Conservation (phyloP, 1,140 invertebrate genomes). For the Pseudomyrmex cubaensis region DNA sequence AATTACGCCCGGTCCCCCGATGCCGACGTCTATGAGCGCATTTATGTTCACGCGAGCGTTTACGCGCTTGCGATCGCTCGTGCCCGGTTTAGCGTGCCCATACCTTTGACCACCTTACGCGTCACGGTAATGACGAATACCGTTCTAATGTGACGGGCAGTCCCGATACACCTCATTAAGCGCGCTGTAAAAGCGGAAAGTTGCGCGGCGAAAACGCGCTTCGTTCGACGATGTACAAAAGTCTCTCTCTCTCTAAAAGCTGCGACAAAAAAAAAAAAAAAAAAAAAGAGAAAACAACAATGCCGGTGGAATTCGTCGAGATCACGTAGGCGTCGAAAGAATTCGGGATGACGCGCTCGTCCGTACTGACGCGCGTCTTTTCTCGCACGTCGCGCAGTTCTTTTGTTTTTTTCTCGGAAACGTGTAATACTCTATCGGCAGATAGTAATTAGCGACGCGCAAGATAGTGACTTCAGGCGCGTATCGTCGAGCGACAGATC, state of each 20-base stretch:
- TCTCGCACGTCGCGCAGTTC: neutral
- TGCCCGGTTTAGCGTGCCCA: conserved; percentile 38
- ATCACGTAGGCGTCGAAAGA: conserved; percentile 8
- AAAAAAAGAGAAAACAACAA: neutral
- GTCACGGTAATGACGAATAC: conserved; percentile 68
- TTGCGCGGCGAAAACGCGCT: conserved; percentile 5
- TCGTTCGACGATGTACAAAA: too few species aligned
- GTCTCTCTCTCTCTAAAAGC: too few species aligned
- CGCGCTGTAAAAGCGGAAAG: conserved; percentile 17
- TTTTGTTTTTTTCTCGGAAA: conserved; percentile 25
- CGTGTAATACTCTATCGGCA: conserved; percentile 1
- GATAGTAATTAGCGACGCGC: conserved; percentile 24
- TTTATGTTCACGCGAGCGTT: conserved; percentile 53
- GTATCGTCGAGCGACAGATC: conserved; percentile 8
- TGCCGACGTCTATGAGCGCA: conserved; percentile 25
- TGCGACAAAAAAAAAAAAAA: too few species aligned
- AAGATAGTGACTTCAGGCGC: conserved; percentile 39
- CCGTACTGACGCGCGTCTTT: conserved; percentile 7
- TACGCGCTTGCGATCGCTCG: conserved; percentile 38
- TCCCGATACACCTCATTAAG: conserved; percentile 69
- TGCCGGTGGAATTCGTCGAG: neutral
- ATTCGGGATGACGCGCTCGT: conserved; percentile 18
- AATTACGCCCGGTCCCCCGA: neutral
- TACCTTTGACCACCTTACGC: conserved; percentile 62
- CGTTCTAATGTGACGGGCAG: conserved; percentile 63